Percentiles rank a stretch among this genome's conserved stretches.
Evolutionary conservation across 2,888 invertebrate genomes (phyloP).

Genomic region (Anoncus sp.): DNA sequence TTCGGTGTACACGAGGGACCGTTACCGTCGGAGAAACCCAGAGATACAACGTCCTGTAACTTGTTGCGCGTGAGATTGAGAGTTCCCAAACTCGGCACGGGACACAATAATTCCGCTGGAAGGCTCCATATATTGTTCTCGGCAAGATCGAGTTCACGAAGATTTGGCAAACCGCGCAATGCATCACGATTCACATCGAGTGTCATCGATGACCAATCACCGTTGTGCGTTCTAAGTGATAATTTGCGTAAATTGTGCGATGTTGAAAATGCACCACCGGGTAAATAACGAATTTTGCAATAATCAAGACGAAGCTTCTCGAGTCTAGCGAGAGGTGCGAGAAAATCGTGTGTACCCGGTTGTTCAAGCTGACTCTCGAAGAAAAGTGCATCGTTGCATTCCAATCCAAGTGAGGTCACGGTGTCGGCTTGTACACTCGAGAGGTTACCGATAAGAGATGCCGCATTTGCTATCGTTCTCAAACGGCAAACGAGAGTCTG

Average conservation of each 20-base stretch:
- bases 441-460: slow-evolving; percentile 88
- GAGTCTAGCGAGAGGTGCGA: slow-evolving; percentile 87
- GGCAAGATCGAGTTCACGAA: slow-evolving; percentile 88
- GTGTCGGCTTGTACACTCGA: slow-evolving; percentile 88
- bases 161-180: slow-evolving; percentile 88
- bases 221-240: slow-evolving; percentile 90
- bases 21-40: slow-evolving; percentile 91
- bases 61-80: slow-evolving; percentile 91
- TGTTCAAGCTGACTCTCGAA: slow-evolving; percentile 89
- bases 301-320: slow-evolving; percentile 89
- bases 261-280: slow-evolving; percentile 88
- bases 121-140: slow-evolving; percentile 92
- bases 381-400: slow-evolving; percentile 90
- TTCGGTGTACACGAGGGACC: slow-evolving; percentile 88
- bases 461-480: slow-evolving; percentile 89
- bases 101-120: slow-evolving; percentile 90
- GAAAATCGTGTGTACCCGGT: slow-evolving; percentile 83
- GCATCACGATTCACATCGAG: slow-evolving; percentile 90
- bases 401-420: slow-evolving; percentile 88
- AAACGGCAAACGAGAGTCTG: slow-evolving; percentile 88
- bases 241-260: slow-evolving; percentile 88
- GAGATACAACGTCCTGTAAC: slow-evolving; percentile 90
- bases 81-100: slow-evolving; percentile 87
- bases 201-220: slow-evolving; percentile 92
- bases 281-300: slow-evolving; percentile 91